phyloP scores from a whole-genome alignment of 2,113 vertebrate genomes.

The Pantherophis guttatus region DNA sequence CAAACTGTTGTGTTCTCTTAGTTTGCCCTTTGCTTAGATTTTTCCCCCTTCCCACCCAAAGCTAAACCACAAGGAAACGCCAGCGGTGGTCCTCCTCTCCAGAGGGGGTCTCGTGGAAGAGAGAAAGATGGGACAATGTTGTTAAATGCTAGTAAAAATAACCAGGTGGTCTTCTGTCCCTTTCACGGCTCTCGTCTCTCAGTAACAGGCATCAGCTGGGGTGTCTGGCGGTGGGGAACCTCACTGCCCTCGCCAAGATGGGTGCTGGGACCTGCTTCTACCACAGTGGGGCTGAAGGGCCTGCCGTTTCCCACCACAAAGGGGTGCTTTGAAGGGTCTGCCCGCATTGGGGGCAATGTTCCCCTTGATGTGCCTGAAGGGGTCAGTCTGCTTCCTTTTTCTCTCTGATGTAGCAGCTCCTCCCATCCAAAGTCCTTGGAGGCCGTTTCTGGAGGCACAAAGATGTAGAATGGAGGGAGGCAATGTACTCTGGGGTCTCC shows the following conservation, averaged over 20 bases:
- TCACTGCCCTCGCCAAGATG: background rate
- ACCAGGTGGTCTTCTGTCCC: background rate
- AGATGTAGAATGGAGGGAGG: background rate
- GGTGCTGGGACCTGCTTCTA: background rate
- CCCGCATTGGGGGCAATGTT: background rate
- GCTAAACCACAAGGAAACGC: constrained; percentile 41
- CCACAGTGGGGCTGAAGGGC: accelerated
- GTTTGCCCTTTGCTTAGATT: constrained; percentile 54
- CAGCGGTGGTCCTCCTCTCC: background rate
- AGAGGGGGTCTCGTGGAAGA: background rate
- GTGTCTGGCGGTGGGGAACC: background rate
- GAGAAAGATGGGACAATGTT: background rate
- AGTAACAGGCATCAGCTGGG: background rate
- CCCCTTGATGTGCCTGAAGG: background rate
- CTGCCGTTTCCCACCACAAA: background rate
- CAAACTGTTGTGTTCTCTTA: constrained; percentile 62
- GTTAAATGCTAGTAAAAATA: background rate
- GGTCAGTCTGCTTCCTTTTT: background rate
- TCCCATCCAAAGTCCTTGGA: accelerated
- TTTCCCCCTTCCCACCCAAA: constrained; percentile 48
- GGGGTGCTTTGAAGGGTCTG: background rate
- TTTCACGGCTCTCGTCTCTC: background rate
- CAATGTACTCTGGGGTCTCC: background rate
- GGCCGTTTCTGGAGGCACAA: accelerated
- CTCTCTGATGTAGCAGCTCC: background rate